Conservation (phyloP, 2,888 invertebrate genomes). For the Antitype chi region DNA sequence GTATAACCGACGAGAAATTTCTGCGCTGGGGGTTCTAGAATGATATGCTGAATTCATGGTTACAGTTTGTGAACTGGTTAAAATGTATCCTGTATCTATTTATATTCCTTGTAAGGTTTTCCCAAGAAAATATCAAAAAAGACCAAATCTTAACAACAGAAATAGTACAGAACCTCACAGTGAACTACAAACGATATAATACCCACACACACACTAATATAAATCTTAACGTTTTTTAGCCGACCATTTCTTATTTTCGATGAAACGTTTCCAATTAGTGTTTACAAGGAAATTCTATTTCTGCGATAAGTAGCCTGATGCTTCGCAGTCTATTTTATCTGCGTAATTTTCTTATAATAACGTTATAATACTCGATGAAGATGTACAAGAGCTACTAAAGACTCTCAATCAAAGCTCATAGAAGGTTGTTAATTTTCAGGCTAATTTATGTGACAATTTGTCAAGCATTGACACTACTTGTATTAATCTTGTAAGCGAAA, state of each 20-base stretch:
- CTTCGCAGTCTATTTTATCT: conserved; percentile 32
- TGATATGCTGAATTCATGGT: too few relatives aligned
- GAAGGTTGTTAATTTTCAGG: conserved; percentile 20
- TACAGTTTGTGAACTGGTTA: too few relatives aligned
- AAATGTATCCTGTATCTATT: not conserved
- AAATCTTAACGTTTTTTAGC: not conserved
- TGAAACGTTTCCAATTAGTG: conserved; percentile 43
- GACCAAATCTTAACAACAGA: not conserved
- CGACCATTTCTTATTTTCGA: conserved; percentile 29
- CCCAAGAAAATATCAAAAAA: not conserved
- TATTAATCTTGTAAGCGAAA: conserved; percentile 11
- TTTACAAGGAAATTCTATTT: conserved; percentile 53
- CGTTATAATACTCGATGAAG: conserved; percentile 28
- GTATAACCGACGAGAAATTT: too few relatives aligned
- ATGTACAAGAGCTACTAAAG: conserved; percentile 35
- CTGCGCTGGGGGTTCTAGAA: too few relatives aligned
- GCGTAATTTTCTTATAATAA: conserved; percentile 28
- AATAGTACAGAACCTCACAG: conserved; percentile 9
- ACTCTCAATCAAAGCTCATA: conserved; percentile 36
- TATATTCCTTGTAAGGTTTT: not conserved
- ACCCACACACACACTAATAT: not conserved
- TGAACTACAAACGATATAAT: not conserved
- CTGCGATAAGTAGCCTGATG: conserved; percentile 35
- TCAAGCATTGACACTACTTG: conserved; percentile 11
- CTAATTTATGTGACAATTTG: conserved; percentile 29